A percentile compares a stretch with the other conserved stretches of the same genome.
These are phyloP conservation scores for Pristiophorus japonicus DNA, from an alignment of 2,113 vertebrate species.

Conservation along the genomic window DNA sequence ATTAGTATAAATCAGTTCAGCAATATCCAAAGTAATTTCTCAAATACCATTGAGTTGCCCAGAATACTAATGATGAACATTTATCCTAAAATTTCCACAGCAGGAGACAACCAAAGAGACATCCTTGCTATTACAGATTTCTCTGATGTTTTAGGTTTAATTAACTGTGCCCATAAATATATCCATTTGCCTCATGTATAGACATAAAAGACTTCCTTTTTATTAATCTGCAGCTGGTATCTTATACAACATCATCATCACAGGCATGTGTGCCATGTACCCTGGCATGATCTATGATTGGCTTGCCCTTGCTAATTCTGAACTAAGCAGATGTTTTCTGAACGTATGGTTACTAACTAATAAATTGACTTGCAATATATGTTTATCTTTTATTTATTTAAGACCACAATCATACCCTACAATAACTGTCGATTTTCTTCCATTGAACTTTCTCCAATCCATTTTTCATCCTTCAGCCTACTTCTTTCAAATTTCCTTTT, in stretches of 20 bases:
- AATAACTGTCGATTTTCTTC: neutral
- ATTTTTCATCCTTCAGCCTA: neutral
- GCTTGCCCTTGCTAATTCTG: constrained; percentile 3
- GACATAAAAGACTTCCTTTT: neutral
- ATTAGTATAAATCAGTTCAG: neutral
- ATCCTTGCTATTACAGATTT: neutral
- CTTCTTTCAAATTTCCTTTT: neutral
- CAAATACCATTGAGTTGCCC: neutral
- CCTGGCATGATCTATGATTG: neutral
- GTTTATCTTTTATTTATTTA: neutral
- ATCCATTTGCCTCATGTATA: constrained; percentile 1
- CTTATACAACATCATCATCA: neutral
- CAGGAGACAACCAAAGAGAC: neutral
- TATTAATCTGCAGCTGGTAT: neutral
- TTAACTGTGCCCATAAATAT: neutral
- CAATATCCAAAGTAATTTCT: neutral
- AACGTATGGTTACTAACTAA: neutral
- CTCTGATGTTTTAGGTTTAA: neutral
- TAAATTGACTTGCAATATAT: neutral
- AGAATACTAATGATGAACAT: neutral
- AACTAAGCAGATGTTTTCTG: constrained; percentile 1
- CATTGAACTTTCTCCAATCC: neutral
- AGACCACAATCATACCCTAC: neutral
- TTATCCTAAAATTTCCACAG: neutral
- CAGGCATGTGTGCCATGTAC: neutral